Percentiles rank a stretch among this genome's conserved stretches.
phyloP scores from a whole-genome alignment of 2,797 vertebrate genomes.

The Remorina albescens region DNA sequence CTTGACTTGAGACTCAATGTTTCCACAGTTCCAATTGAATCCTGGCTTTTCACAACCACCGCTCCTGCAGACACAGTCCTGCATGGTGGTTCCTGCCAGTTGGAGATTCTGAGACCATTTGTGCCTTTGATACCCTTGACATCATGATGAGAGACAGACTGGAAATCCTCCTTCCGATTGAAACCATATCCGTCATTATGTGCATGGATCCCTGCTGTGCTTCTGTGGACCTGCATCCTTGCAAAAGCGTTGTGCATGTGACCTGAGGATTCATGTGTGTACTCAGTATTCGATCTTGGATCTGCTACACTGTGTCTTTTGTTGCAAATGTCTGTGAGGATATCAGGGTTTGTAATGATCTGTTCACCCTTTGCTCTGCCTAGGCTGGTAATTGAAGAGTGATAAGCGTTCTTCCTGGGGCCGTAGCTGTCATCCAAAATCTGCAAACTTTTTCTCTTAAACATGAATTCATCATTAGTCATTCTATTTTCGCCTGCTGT shows the following conservation, averaged over 20 bases:
- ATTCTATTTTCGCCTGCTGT: conserved; percentile 54
- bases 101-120: conserved; percentile 33
- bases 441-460: conserved; percentile 88
- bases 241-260: conserved; percentile 66
- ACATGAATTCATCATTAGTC: conserved; percentile 79
- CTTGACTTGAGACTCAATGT: conserved; percentile 84
- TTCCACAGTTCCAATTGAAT: conserved; percentile 81
- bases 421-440: conserved; percentile 84
- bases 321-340: conserved; percentile 69
- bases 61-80: conserved; percentile 88
- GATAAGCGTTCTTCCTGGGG: conserved; percentile 77
- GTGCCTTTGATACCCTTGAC: conserved; percentile 72
- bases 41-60: conserved; percentile 78
- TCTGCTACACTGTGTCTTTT: conserved; percentile 86
- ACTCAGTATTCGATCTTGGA: conserved; percentile 74
- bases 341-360: conserved; percentile 79
- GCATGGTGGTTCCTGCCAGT: conserved; percentile 74
- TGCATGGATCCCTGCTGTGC: conserved; percentile 39
- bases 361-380: conserved; percentile 78
- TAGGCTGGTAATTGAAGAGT: conserved; percentile 86
- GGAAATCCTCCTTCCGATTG: conserved; percentile 81
- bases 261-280: conserved; percentile 58
- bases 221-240: conserved; percentile 64
- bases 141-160: conserved; percentile 84
- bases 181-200: conserved; percentile 58